Conservation (phyloP, 2,113 vertebrate species). For the Nannospalax galili region DNA sequence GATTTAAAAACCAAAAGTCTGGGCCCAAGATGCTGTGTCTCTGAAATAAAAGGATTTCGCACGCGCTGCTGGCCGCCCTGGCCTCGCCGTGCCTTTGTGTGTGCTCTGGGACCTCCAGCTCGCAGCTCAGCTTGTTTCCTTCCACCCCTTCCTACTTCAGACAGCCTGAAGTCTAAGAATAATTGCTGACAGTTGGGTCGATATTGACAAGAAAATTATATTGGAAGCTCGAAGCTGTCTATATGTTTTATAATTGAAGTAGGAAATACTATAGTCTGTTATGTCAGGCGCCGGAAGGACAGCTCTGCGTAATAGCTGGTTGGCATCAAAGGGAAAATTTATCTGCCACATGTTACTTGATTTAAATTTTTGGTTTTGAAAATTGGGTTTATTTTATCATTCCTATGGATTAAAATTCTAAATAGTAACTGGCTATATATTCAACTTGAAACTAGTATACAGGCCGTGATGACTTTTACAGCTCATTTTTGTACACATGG, state of each 20-base stretch:
- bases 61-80: too few relatives aligned
- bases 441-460: neutral
- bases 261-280: neutral
- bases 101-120: neutral
- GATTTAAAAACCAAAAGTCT: neutral
- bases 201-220: constrained; percentile 49
- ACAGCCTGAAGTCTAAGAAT: neutral
- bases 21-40: neutral
- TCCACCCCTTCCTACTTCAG: neutral
- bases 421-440: neutral
- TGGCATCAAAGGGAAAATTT: constrained; percentile 9
- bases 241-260: constrained; percentile 22
- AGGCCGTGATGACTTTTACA: constrained; percentile 63
- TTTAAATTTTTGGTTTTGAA: neutral
- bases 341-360: neutral
- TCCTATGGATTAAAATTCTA: neutral
- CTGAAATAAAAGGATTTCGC: neutral
- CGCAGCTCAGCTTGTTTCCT: neutral
- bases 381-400: constrained; percentile 11
- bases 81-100: neutral
- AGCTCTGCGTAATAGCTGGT: neutral
- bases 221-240: neutral
- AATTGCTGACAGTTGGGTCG: neutral
- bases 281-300: neutral
- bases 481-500: constrained; percentile 29